Percentiles rank a stretch among this genome's conserved stretches.
These are phyloP conservation scores for Eristalis arbustorum DNA, from an alignment of 2,888 invertebrate species.

Conservation along the genomic window DNA sequence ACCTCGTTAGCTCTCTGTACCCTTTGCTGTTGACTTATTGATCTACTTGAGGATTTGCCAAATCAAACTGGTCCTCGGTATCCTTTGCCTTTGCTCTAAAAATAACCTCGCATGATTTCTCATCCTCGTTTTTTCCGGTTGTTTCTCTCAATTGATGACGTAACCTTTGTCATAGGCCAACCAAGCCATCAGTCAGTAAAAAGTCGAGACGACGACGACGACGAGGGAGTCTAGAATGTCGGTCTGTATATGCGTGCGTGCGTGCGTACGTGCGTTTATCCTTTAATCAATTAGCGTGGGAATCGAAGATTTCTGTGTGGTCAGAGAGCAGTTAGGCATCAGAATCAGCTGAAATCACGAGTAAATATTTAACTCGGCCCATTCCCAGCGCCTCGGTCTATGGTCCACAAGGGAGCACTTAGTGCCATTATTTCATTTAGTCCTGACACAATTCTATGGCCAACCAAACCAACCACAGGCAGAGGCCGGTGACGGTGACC, in stretches of 20 bases:
- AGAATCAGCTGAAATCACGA: slow-evolving; percentile 17
- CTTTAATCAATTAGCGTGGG: slow-evolving; percentile 30
- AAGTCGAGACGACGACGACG: too few species aligned
- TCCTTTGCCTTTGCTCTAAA: slow-evolving; percentile 6
- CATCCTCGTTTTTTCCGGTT: not conserved
- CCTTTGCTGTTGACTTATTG: not conserved
- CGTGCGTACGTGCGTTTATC: not conserved
- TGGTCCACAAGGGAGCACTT: slow-evolving; percentile 34
- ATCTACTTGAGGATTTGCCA: not conserved
- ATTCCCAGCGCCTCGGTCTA: not conserved
- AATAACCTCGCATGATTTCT: slow-evolving; percentile 8
- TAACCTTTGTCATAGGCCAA: not conserved
- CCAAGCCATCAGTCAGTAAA: not conserved
- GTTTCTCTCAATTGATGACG: not conserved
- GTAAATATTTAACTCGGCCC: slow-evolving; percentile 27
- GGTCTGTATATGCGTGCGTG: too few species aligned
- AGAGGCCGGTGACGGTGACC: not conserved
- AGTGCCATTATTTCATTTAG: slow-evolving; percentile 11
- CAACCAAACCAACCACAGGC: not conserved
- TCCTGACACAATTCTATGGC: slow-evolving; percentile 31
- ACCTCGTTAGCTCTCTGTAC: not conserved
- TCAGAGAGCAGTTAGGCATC: not conserved
- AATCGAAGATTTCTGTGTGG: not conserved
- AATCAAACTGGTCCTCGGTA: not conserved
- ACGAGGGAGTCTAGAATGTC: too few species aligned